These are phyloP conservation scores for Sinotaia quadrata DNA, from an alignment of 2,888 invertebrate genomes.

Conservation along the genomic window DNA sequence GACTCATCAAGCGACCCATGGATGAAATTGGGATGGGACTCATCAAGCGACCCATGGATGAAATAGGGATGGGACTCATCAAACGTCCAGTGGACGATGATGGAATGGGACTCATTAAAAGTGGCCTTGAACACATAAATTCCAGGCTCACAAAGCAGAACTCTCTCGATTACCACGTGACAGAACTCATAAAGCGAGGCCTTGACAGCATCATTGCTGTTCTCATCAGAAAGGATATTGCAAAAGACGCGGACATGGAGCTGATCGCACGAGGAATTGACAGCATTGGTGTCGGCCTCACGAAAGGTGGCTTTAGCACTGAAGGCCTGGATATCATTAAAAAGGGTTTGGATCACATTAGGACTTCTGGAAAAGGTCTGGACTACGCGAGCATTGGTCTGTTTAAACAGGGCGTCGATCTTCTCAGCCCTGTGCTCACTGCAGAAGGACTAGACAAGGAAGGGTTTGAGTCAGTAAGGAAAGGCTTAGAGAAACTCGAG, in stretches of 20 bases:
- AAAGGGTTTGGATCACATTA: conserved; percentile 5
- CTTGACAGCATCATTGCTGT: not conserved
- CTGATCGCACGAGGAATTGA: not conserved
- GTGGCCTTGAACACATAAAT: not conserved
- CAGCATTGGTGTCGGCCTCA: conserved; percentile 1
- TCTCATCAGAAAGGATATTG: not conserved
- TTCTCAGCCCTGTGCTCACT: conserved; percentile 21
- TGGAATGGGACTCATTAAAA: conserved; percentile 18
- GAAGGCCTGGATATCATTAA: conserved; percentile 17
- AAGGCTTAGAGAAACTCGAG: not conserved
- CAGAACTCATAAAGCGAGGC: not conserved
- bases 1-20: conserved; percentile 24
- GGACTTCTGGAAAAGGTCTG: not conserved
- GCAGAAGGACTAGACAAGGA: conserved; percentile 4
- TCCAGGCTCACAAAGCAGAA: conserved; percentile 14
- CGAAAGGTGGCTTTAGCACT: conserved; percentile 6
- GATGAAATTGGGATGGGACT: conserved; percentile 23
- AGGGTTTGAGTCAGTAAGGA: conserved; percentile 15
- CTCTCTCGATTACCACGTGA: not conserved
- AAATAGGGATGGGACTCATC: conserved; percentile 10
- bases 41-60: conserved; percentile 20
- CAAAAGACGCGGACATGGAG: not conserved
- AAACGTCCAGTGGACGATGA: conserved; percentile 16
- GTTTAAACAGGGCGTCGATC: conserved; percentile 7
- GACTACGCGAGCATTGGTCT: conserved; percentile 5